Evolutionary conservation across 1,140 invertebrate species (phyloP), one percentile per base, ranked within the genome.

Genomic region (Drosophila serrata): DNA sequence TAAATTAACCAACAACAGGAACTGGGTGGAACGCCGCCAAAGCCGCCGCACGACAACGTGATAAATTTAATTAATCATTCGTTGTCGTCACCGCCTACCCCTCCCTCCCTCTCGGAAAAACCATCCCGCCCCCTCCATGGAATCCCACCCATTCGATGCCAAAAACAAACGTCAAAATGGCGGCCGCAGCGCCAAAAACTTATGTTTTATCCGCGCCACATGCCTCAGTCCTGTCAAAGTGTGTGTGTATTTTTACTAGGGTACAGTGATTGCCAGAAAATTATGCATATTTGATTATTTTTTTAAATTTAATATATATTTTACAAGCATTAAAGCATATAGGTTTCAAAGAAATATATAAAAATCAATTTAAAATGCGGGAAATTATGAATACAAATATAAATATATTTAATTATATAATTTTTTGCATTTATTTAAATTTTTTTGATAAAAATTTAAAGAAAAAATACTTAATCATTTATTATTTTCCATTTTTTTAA

Each of bases 1-100:
- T 90, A 88, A 88, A 88, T 88, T 88, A 90, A 81, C 76, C 75
- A 78, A 78, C 73, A 85, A 76, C 73, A 80, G 59, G 29, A 58
- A 33, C 42, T 62, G 58, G 61, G 45, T 37, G 78, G 51, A 79
- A 57, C 29, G 56, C 49, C 17, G 33, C 45, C 58, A 46, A 46
- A 56, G 56, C 78, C 48, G 46, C 81, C 67, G 60, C 59, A 79
- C 43, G 63, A 78, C 80, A 90, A 84, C 69, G 78, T 88, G 85
- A 88, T 88, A 90, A 90, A 88, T 88, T 88, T 90, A 88, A 88
- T 88, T 88, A 88, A 88, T 88, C 84, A 88, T 88, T 90, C 70
- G 61, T 49, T 46, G 9, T 27, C 29, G 11, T 9, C 29, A 22
- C 13, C 13, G 3, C 29, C 51, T 3, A 6, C 13, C 5, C 29